phyloP scores from a whole-genome alignment of 2,797 vertebrate species.

The Malacoctenus gilli region DNA sequence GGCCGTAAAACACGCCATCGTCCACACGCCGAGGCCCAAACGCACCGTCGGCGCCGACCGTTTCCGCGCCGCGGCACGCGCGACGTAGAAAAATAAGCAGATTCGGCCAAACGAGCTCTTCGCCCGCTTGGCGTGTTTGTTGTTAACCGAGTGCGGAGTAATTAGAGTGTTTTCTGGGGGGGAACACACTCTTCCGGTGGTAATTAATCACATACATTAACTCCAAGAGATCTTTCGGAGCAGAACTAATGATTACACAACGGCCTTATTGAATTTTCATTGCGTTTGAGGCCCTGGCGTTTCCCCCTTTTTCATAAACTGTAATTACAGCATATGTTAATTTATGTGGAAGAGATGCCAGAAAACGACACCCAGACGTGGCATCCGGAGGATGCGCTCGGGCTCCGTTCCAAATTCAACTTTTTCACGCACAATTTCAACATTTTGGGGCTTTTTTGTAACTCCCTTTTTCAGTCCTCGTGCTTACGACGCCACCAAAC shows the following conservation, averaged over 20 bases:
- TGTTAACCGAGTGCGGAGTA: conserved; percentile 51
- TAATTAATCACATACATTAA: conserved; percentile 73
- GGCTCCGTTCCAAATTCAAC: background rate
- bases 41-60: too few relatives aligned
- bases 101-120: conserved; percentile 45
- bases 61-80: too few relatives aligned
- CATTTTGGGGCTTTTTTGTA: too few relatives aligned
- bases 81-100: conserved; percentile 26
- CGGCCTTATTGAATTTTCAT: conserved; percentile 57
- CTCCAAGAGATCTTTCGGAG: conserved; percentile 53
- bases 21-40: too few relatives aligned
- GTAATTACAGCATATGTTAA: conserved; percentile 48
- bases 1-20: too few relatives aligned
- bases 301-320: conserved; percentile 50
- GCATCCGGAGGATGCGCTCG: conserved; percentile 5
- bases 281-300: conserved; percentile 45
- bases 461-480: too few relatives aligned
- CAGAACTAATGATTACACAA: conserved; percentile 69
- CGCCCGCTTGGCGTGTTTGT: conserved; percentile 46
- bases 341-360: conserved; percentile 32
- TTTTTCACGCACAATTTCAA: background rate
- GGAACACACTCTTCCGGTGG: conserved; percentile 56
- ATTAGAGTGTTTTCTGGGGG: conserved; percentile 56
- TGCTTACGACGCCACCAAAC: too few relatives aligned
- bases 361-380: conserved; percentile 16